Evolutionary conservation across 2,888 invertebrate species (phyloP).

Genomic region (Cephus rjabovi): DNA sequence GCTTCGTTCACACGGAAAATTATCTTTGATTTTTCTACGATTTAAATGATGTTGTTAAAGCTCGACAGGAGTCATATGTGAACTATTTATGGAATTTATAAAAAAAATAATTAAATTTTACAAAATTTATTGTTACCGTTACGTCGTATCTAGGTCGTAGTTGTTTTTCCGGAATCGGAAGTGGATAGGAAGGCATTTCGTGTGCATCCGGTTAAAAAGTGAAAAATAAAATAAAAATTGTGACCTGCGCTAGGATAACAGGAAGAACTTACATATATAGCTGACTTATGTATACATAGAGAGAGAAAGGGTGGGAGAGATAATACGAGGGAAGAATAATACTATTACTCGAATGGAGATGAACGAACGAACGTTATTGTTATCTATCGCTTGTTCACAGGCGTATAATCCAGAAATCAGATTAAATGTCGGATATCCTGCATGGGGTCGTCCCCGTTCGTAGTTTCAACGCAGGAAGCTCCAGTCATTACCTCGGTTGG

Average conservation of each 20-base stretch:
- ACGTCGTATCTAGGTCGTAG: not conserved
- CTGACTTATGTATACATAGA: not conserved
- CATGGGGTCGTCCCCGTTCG: constrained; percentile 49
- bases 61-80: not conserved
- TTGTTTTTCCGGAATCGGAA: constrained; percentile 25
- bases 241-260: no score
- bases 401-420: constrained; percentile 65
- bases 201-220: constrained; percentile 19
- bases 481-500: constrained; percentile 60
- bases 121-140: not conserved
- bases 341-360: constrained; percentile 17
- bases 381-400: constrained; percentile 46
- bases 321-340: constrained; percentile 19
- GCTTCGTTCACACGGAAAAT: constrained; percentile 9
- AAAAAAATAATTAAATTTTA: not conserved
- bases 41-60: not conserved
- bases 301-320: not conserved
- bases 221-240: not conserved
- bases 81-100: not conserved
- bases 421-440: constrained; percentile 67
- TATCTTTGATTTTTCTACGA: not conserved
- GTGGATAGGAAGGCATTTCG: constrained; percentile 10
- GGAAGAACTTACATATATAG: no score
- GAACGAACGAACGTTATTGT: constrained; percentile 37
- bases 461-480: constrained; percentile 57